Evolutionary conservation across 2,888 invertebrate species (phyloP), one percentile per base, ranked within the genome.

Genomic region (Ashinkailepas kermadecensis): DNA sequence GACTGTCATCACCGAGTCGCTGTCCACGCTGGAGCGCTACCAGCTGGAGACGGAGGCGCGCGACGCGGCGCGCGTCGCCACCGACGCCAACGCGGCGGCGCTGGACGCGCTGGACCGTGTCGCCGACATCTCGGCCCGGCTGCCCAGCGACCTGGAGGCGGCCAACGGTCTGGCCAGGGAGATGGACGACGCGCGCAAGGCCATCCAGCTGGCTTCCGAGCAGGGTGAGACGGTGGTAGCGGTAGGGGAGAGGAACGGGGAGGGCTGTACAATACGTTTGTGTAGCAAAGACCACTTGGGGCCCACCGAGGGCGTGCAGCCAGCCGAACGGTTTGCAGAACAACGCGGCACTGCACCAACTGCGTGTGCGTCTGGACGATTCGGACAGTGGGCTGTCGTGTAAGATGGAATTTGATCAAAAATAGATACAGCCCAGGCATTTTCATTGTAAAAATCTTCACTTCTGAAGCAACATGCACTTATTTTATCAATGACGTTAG

Each of bases 181-280:
- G 15, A 74, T 74, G 74, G 74, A 74, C 8, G 74, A 54, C 18
- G 74, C 74, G 1, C 25, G 74, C 39, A 74, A 74, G 74, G 39
- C 74, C 6, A 74, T 74, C 54, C 74, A 74, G 74, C 54, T 39
- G 18, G 74, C 74, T 23, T 54, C 74, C 12, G 58, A 65, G 12
- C 62, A 23, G 79, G 83, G 84, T 82, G 91, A 0, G 87, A 88
- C 81, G 91, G 90, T 39, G 88, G 92, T 12, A 90, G 88, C 7
- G 88, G 39, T 4, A 39, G 1, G 39, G 39, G 39, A 39, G 39
- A 39, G 39, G 39, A 39, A 39, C 39, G 39, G 39, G 39, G 39
- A 39, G 39, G 39, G 39, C 4, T 39, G 39, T 4, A 39, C 1
- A 39, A 39, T 4, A 39, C 39, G 39, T 39, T 1, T 39, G 39